phyloP scores from a whole-genome alignment of 1,140 invertebrate genomes.

The Probaryconus sp. region DNA sequence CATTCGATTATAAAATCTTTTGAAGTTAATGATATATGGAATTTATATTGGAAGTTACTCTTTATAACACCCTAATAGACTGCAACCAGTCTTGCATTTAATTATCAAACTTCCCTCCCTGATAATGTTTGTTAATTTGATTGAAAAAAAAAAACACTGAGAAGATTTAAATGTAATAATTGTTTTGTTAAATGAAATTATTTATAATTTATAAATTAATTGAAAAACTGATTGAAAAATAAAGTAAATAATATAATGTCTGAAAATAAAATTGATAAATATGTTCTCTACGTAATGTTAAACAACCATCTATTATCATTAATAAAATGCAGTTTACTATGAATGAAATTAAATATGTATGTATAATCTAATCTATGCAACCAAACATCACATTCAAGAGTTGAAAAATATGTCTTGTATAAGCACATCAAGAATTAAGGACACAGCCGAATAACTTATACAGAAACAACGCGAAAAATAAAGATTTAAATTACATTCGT shows the following conservation, averaged over 20 bases:
- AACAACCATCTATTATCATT: slow-evolving; percentile 23
- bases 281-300: slow-evolving; percentile 24
- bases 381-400: slow-evolving; percentile 27
- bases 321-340: slow-evolving; percentile 21
- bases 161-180: too few species aligned
- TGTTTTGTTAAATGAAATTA: too few species aligned
- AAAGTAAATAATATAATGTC: slow-evolving; percentile 18
- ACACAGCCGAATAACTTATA: slow-evolving; percentile 47
- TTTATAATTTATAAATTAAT: too few species aligned
- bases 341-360: slow-evolving; percentile 1
- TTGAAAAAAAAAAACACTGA: too few species aligned
- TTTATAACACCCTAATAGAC: too few species aligned
- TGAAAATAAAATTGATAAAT: too few species aligned
- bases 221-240: not conserved
- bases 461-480: slow-evolving; percentile 40
- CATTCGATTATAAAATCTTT: too few species aligned
- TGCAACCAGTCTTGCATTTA: too few species aligned
- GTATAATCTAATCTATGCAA: slow-evolving; percentile 45
- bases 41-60: too few species aligned
- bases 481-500: slow-evolving; percentile 60
- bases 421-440: slow-evolving; percentile 57
- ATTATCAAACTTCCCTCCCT: too few species aligned
- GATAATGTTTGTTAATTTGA: too few species aligned
- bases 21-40: too few species aligned
- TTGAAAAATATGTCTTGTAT: slow-evolving; percentile 17